These are phyloP conservation scores for Exephanes ischioxanthus DNA, from an alignment of 2,888 invertebrate species.

Conservation along the genomic window DNA sequence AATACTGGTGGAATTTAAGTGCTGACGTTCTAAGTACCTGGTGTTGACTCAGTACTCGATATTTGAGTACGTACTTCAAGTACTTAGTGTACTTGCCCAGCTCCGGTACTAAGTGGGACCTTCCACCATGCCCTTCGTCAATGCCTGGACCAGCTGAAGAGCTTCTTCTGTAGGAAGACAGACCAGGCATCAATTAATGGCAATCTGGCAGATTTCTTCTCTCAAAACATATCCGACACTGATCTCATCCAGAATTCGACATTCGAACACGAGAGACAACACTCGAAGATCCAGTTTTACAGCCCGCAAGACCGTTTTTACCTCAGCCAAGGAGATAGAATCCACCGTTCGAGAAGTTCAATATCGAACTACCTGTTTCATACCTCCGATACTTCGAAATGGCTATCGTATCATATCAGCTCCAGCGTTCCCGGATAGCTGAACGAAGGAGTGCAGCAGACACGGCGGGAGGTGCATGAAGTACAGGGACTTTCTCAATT, in stretches of 20 bases:
- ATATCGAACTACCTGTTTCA: background rate
- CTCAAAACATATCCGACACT: too few species aligned
- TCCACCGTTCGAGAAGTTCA: background rate
- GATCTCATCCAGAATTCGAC: background rate
- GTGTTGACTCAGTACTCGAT: too few species aligned
- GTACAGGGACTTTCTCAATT: conserved; percentile 4
- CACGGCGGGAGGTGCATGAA: background rate
- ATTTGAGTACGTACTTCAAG: too few species aligned
- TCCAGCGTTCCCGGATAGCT: background rate
- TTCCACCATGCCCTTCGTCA: too few species aligned
- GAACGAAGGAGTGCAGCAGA: background rate
- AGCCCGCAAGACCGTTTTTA: background rate
- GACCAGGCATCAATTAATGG: too few species aligned
- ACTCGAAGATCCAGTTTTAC: background rate
- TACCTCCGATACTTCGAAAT: background rate
- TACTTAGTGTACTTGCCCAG: too few species aligned
- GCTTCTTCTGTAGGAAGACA: too few species aligned
- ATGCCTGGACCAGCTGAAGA: too few species aligned
- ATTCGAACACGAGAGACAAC: background rate
- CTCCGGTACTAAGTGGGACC: too few species aligned
- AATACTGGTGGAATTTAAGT: too few species aligned
- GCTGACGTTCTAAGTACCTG: too few species aligned
- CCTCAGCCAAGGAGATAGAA: background rate
- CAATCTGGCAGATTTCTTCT: too few species aligned
- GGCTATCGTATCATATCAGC: background rate